Evolutionary conservation across 2,113 vertebrate genomes (phyloP), one percentile per base, ranked within the genome.

Genomic region (Thymallus thymallus): DNA sequence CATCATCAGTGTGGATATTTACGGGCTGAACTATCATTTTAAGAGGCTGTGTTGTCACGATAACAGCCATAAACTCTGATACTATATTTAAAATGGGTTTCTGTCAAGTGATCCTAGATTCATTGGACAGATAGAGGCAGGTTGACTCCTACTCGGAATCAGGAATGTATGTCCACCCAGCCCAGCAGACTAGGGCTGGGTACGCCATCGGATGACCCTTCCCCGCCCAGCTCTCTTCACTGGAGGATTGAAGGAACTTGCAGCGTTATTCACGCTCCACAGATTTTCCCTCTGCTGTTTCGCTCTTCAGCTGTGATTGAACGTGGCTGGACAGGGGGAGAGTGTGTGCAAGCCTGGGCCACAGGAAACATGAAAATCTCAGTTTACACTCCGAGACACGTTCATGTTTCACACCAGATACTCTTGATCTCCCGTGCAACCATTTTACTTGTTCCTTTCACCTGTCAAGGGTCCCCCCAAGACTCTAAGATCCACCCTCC

Each of bases 291-390:
- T 86, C 85, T 86, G 87, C 80, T 85, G 82, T 10, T 75, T 81
- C 75, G 35, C 77, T 63, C 48, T 74, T 76, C 74, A 22, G 48
- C 61, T 56, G 84, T 86, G 87, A 90, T 87, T 88, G 84, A 88
- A 80, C 61, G 41, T 79, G 80, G 77, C 82, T 79, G 64, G 72
- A 61, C 51, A 9, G 6, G 72, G 64, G 71, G 71, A 45, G 10
- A 41, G 35, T 41, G 35, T 41, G 35, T 41, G 35, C 35, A 41
- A 77, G 82, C 82, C 82, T 30, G 6, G 80, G 84, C 82, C 76
- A 77, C 76, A 79, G 78, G 84, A 86, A 90, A 91, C 85, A 89
- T 71, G 75, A 77, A 89, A 83, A 81, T 82, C 76, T 87, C 71
- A 72, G 82, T 86, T 85, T 86, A 81, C 51, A 73, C 80, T 82